Conservation (phyloP, 2,888 invertebrate genomes). For the Drosophila emarginata region DNA sequence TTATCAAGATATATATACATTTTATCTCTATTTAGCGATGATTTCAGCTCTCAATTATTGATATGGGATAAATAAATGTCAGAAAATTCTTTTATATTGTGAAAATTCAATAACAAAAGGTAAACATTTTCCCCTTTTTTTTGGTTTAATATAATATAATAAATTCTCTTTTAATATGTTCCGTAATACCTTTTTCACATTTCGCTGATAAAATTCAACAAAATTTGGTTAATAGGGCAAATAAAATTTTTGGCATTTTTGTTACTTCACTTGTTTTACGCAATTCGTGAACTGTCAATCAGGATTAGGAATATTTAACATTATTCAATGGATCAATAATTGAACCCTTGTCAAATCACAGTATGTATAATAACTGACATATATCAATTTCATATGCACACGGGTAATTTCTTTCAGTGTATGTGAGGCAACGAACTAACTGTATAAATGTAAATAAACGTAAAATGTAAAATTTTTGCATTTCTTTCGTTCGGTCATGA, state of each 20-base stretch:
- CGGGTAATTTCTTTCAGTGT: conserved; percentile 44
- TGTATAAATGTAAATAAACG: conserved; percentile 64
- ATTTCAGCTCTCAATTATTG: background rate
- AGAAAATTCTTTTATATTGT: too few relatives aligned
- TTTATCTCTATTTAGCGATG: too few relatives aligned
- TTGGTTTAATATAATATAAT: too few relatives aligned
- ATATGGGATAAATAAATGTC: background rate
- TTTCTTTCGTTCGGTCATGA: conserved; percentile 21
- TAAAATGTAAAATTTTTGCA: conserved; percentile 54
- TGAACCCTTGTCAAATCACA: conserved; percentile 39
- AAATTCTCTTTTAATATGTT: too few relatives aligned
- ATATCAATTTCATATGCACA: conserved; percentile 18
- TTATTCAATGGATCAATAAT: conserved; percentile 24
- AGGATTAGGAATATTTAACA: conserved; percentile 22
- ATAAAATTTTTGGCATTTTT: conserved; percentile 10
- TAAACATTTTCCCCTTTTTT: too few relatives aligned
- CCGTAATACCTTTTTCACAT: background rate
- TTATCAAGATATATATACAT: background rate
- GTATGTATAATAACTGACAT: too few relatives aligned
- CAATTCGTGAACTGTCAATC: conserved; percentile 30
- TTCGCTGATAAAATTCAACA: conserved; percentile 14
- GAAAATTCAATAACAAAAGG: too few relatives aligned
- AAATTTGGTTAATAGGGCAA: conserved; percentile 15
- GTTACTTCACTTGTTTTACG: conserved; percentile 30
- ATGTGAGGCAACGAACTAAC: conserved; percentile 34